Evolutionary conservation across 2,113 vertebrate genomes (phyloP), one percentile per base, ranked within the genome.

Genomic region (Brachyhypopomus occidentalis): DNA sequence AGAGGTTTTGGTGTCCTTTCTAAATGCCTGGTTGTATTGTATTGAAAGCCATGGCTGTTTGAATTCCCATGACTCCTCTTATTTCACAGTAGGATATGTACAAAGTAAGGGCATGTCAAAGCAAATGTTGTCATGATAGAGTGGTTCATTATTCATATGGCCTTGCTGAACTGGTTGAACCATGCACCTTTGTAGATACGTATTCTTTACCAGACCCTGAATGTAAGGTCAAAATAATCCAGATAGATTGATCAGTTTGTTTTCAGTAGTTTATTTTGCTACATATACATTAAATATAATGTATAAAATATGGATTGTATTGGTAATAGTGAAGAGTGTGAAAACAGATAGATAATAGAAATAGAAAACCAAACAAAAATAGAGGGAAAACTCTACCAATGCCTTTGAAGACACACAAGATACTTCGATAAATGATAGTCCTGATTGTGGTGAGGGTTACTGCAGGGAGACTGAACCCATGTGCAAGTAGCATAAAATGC

Each of bases 31-130:
- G 17, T 78, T 78, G 64, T 77, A n/a, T n/a, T n/a, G 64, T 72
- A 83, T 20, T 75, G 38, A 34, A 83, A 23, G 78, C 19, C 62
- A 74, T 20, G 36, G 70, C 36, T 52, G 16, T 75, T 83, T 83
- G 36, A 75, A 83, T 79, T 75, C 45, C 22, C 55, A 48, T 22
- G 70, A 64, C 23, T 20, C 72, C 20, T n/a, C 27, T 19, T 22
- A 63, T 17, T 19, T 41, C 25, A 30, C 23, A 30, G 25, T 63
- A 41, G 41, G 60, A 73, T 17, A 0, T n/a, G 41, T 11, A 52
- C n/a, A 30, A 62, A 20, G 59, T 36, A 74, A 56, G 0, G 9
- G 20, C 25, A 52, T 67, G 25, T 45, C 62, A 67, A 45, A 45
- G 45, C 67, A 56, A 77, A 66, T 64, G 41, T 77, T 36, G 34